These are phyloP conservation scores for Nycteola revayana DNA, from an alignment of 2,888 invertebrate genomes.

Conservation along the genomic window DNA sequence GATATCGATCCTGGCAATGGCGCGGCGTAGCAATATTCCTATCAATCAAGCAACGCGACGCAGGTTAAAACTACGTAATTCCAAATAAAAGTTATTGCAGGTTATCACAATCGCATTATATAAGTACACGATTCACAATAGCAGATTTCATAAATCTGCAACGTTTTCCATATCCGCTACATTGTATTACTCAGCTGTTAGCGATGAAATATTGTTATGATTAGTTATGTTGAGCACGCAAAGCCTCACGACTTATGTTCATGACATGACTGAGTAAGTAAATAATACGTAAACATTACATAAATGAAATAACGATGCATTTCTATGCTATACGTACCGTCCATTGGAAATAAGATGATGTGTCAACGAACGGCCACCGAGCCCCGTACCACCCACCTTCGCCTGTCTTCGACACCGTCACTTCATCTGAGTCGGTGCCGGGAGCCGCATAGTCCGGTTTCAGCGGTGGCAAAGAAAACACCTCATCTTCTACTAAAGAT, in stretches of 20 bases:
- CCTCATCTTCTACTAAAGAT: slow-evolving; percentile 71
- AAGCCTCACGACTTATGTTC: slow-evolving; percentile 7
- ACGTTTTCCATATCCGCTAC: slow-evolving; percentile 39
- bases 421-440: slow-evolving; percentile 62
- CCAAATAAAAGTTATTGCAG: neutral
- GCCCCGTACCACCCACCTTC: slow-evolving; percentile 82
- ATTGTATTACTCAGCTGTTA: slow-evolving; percentile 39
- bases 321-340: slow-evolving; percentile 72
- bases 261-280: slow-evolving; percentile 28
- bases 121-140: slow-evolving; percentile 35
- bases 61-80: too few species aligned
- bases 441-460: slow-evolving; percentile 55
- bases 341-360: slow-evolving; percentile 86
- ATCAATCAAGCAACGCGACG: too few species aligned
- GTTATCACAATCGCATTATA: slow-evolving; percentile 29
- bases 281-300: slow-evolving; percentile 35
- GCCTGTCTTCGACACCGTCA: slow-evolving; percentile 64
- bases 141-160: slow-evolving; percentile 34
- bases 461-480: slow-evolving; percentile 68
- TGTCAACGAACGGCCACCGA: slow-evolving; percentile 85
- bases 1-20: too few species aligned
- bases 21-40: too few species aligned
- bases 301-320: slow-evolving; percentile 36
- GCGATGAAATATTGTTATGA: slow-evolving; percentile 35
- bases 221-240: slow-evolving; percentile 36